These are phyloP conservation scores for Osmerus eperlanus DNA, from an alignment of 2,113 vertebrate species.

Conservation along the genomic window DNA sequence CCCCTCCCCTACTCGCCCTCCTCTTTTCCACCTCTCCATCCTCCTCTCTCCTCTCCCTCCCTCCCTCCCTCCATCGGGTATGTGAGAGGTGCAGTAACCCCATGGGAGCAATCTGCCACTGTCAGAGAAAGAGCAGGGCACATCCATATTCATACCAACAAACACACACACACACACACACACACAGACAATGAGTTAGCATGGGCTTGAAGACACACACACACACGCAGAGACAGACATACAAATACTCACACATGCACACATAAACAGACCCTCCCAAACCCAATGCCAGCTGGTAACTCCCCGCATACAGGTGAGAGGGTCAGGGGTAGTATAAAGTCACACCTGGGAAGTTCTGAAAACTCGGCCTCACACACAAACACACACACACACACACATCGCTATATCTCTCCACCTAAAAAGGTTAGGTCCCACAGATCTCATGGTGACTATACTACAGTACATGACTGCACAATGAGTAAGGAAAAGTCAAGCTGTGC, in stretches of 20 bases:
- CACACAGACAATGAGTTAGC: background rate
- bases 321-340: too few species aligned
- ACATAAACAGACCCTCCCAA: slow-evolving; percentile 9
- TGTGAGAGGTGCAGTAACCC: slow-evolving; percentile 11
- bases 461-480: too few species aligned
- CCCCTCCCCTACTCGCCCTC: background rate
- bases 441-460: too few species aligned
- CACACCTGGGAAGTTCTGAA: too few species aligned
- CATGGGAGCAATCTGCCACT: slow-evolving; percentile 31
- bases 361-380: too few species aligned
- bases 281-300: slow-evolving; percentile 5
- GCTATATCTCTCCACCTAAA: too few species aligned
- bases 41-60: background rate
- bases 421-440: too few species aligned
- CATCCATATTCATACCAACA: slow-evolving; percentile 34
- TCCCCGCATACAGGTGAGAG: too few species aligned
- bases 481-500: too few species aligned
- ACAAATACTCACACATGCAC: background rate
- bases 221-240: background rate
- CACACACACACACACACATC: too few species aligned
- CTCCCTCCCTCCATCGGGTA: slow-evolving; percentile 18
- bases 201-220: background rate
- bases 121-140: slow-evolving; percentile 20
- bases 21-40: background rate
- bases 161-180: background rate